Evolutionary conservation across 2,797 vertebrate genomes (phyloP).

Genomic region (Leptatherina wallacei): DNA sequence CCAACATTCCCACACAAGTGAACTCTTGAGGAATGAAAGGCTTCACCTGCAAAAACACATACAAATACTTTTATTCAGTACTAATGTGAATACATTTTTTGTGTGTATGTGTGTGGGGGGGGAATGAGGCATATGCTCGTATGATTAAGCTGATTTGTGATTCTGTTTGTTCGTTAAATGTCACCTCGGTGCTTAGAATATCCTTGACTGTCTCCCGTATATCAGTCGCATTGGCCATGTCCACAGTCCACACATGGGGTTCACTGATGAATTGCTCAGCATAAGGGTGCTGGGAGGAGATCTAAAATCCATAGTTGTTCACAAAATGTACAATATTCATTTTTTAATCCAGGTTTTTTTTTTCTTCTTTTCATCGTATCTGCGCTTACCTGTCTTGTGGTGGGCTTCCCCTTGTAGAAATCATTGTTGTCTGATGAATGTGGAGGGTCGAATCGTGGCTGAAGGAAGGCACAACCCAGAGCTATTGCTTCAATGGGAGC

Average conservation of each 20-base stretch:
- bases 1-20: constrained; percentile 79
- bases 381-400: constrained; percentile 71
- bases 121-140: background rate
- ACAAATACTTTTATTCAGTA: constrained; percentile 12
- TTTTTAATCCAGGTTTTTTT: background rate
- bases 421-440: constrained; percentile 75
- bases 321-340: background rate
- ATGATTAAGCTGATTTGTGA: background rate
- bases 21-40: constrained; percentile 78
- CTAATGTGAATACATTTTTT: background rate
- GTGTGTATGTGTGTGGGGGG: too few species aligned
- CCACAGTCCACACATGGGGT: constrained; percentile 81
- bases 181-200: constrained; percentile 72
- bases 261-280: constrained; percentile 75
- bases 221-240: constrained; percentile 70
- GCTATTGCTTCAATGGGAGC: constrained; percentile 81
- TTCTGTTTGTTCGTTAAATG: background rate
- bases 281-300: constrained; percentile 82
- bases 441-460: constrained; percentile 75
- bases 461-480: constrained; percentile 79
- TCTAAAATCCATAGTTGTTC: constrained; percentile 48
- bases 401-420: constrained; percentile 83
- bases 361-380: background rate
- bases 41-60: constrained; percentile 70
- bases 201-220: constrained; percentile 64